Evolutionary conservation across 2,797 vertebrate species (phyloP).

Genomic region (Pseudochirops cupreus): DNA sequence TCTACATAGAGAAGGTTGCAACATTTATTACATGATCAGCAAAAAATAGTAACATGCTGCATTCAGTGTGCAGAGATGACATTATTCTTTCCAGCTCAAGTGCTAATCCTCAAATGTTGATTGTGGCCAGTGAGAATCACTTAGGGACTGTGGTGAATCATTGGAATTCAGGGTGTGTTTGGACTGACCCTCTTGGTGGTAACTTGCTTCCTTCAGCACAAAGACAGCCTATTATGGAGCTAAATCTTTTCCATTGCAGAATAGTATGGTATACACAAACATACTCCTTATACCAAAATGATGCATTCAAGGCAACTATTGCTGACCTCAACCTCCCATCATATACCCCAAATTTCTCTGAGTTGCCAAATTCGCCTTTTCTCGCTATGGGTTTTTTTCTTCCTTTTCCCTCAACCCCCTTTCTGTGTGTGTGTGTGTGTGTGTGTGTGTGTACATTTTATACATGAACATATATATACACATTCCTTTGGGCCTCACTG

Average conservation of each 20-base stretch:
- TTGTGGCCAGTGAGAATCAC: conserved; percentile 24
- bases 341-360: neutral
- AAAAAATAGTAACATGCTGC: conserved; percentile 54
- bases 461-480: neutral
- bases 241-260: neutral
- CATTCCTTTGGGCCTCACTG: neutral
- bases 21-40: neutral
- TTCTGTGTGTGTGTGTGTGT: neutral
- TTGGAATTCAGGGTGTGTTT: neutral
- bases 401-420: neutral
- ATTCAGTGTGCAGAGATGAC: conserved; percentile 17
- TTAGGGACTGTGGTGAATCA: neutral
- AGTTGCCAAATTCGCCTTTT: neutral
- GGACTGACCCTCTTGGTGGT: neutral
- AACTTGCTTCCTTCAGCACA: neutral
- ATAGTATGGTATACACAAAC: neutral
- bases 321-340: neutral
- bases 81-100: neutral
- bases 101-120: neutral
- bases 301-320: neutral
- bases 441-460: neutral
- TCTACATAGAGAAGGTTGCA: conserved; percentile 20
- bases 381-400: neutral
- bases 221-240: neutral
- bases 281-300: neutral